Evolutionary conservation across 2,888 invertebrate species (phyloP).

Genomic region (Mythimna vitellina): DNA sequence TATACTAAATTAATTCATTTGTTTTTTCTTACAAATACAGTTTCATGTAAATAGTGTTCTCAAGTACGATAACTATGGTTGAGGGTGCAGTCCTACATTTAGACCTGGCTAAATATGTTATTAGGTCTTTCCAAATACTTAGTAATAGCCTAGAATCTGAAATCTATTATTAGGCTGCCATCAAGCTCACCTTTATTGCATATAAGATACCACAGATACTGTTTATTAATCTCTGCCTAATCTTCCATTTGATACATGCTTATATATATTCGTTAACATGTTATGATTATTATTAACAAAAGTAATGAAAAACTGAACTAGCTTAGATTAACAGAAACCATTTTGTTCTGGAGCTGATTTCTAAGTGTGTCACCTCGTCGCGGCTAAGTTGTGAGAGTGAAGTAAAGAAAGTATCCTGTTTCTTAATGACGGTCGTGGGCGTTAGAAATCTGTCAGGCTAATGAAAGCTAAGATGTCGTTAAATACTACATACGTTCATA

Average conservation of each 20-base stretch:
- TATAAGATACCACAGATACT: background rate
- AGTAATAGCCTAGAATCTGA: background rate
- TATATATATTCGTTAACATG: background rate
- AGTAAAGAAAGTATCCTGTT: constrained; percentile 56
- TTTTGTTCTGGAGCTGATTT: constrained; percentile 34
- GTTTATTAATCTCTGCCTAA: background rate
- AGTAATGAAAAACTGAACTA: background rate
- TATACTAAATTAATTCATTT: background rate
- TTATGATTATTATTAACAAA: background rate
- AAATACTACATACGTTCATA: constrained; percentile 27
- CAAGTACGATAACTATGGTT: background rate
- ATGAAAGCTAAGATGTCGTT: constrained; percentile 44
- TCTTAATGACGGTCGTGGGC: constrained; percentile 51
- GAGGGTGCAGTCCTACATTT: no score
- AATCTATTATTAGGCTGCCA: background rate
- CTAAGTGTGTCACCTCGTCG: constrained; percentile 36
- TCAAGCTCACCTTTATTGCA: background rate
- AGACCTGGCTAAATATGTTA: background rate
- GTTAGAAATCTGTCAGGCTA: constrained; percentile 53
- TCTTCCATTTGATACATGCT: background rate
- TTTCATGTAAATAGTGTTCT: background rate
- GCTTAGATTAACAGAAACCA: background rate
- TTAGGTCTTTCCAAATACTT: background rate
- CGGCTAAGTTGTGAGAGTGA: constrained; percentile 48
- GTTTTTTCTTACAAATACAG: background rate